phyloP scores from a whole-genome alignment of 1,140 invertebrate species.

The Aphis craccivora region DNA sequence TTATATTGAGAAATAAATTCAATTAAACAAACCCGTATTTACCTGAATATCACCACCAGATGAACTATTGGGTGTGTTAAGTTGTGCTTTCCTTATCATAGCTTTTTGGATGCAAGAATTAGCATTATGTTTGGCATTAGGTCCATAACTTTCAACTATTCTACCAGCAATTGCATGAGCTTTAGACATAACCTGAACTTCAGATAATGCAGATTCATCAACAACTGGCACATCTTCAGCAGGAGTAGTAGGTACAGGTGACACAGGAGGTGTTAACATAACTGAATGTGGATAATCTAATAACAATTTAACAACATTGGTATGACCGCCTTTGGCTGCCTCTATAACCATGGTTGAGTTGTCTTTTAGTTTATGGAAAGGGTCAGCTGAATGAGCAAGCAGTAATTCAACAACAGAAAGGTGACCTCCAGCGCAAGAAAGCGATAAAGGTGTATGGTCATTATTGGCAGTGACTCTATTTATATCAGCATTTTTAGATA shows the following conservation, averaged over 20 bases:
- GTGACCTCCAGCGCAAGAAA: constrained; percentile 97
- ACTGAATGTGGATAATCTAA: constrained; percentile 92
- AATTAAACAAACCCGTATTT: not conserved
- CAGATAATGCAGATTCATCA: constrained; percentile 45
- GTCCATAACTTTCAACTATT: constrained; percentile 50
- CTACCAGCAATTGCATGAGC: constrained; percentile 51
- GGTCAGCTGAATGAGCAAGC: constrained; percentile 89
- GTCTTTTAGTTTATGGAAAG: constrained; percentile 96
- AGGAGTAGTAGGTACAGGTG: constrained; percentile 39
- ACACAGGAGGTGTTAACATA: constrained; percentile 69
- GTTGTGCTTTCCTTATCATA: constrained; percentile 53
- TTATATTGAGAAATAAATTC: not conserved
- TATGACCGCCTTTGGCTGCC: constrained; percentile 96
- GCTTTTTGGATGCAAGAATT: constrained; percentile 53
- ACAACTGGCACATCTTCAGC: constrained; percentile 30
- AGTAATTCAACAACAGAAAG: constrained; percentile 90
- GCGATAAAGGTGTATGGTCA: constrained; percentile 95
- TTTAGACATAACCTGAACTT: constrained; percentile 41
- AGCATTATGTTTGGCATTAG: constrained; percentile 52
- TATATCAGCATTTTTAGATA: constrained; percentile 93
- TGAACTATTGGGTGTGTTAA: constrained; percentile 29
- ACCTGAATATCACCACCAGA: constrained; percentile 21
- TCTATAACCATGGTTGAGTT: constrained; percentile 99
- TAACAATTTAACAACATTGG: constrained; percentile 90
- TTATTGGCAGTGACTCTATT: constrained; percentile 95